Evolutionary conservation across 53 echinoderm and acorn worm species (phyloP).

Genomic region (Crossaster papposus): DNA sequence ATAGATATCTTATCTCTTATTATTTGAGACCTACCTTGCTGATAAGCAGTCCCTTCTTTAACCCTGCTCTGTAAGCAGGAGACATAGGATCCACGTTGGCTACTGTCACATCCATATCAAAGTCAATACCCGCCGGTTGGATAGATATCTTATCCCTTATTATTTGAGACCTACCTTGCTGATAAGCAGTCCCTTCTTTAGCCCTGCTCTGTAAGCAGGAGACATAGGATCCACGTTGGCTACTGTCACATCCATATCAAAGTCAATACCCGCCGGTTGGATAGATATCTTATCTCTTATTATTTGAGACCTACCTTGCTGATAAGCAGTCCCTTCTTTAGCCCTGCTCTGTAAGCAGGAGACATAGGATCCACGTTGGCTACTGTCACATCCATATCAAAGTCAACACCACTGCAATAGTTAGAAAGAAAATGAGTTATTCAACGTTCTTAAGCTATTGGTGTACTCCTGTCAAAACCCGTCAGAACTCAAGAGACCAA

Average conservation of each 20-base stretch:
- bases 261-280: slow-evolving; percentile 63
- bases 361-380: slow-evolving; percentile 88
- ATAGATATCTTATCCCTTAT: too few relatives aligned
- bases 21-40: too few relatives aligned
- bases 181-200: too few relatives aligned
- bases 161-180: too few relatives aligned
- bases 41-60: too few relatives aligned
- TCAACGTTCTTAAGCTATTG: background rate
- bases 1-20: too few relatives aligned
- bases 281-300: background rate
- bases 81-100: too few relatives aligned
- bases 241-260: slow-evolving; percentile 82
- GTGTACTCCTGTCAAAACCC: background rate
- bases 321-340: slow-evolving; percentile 84
- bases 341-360: slow-evolving; percentile 88
- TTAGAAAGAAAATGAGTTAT: background rate
- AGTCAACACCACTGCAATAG: slow-evolving; percentile 78
- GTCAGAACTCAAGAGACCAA: background rate
- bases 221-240: slow-evolving; percentile 88
- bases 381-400: slow-evolving; percentile 82
- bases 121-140: too few relatives aligned
- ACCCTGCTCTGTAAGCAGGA: too few relatives aligned
- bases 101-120: too few relatives aligned
- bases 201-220: slow-evolving; percentile 84
- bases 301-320: slow-evolving; percentile 66